phyloP scores from a whole-genome alignment of 2,888 invertebrate species.

The Pandemis heparana region DNA sequence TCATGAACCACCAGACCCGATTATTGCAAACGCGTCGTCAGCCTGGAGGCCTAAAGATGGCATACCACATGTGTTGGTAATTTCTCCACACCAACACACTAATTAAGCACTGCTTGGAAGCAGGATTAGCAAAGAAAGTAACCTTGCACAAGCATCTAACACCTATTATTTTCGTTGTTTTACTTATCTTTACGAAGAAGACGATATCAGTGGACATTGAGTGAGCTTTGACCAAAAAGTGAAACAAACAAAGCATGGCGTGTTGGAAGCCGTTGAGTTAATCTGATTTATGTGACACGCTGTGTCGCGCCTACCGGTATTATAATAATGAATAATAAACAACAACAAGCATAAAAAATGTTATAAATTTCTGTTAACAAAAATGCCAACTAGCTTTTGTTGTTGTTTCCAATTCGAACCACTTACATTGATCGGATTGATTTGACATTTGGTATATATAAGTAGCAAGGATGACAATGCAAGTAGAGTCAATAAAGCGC shows the following conservation, averaged over 20 bases:
- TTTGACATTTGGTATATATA: too few relatives aligned
- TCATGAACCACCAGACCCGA: too few relatives aligned
- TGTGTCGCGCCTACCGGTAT: neutral
- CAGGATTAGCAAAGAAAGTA: neutral
- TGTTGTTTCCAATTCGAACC: too few relatives aligned
- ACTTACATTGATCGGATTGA: too few relatives aligned
- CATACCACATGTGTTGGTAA: too few relatives aligned
- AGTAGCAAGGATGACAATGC: too few relatives aligned
- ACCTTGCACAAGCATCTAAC: neutral
- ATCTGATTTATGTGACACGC: slow-evolving; percentile 6
- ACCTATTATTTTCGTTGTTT: neutral
- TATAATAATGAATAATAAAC: neutral
- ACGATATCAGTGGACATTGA: neutral
- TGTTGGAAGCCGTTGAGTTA: slow-evolving; percentile 8
- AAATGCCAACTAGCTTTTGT: too few relatives aligned
- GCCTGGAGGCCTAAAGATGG: too few relatives aligned
- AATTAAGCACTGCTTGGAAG: neutral
- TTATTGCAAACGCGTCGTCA: too few relatives aligned
- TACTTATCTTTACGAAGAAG: neutral
- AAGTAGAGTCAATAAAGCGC: too few relatives aligned
- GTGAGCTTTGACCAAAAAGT: neutral
- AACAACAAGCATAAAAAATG: neutral
- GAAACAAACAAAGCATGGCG: neutral
- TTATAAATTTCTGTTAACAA: too few relatives aligned
- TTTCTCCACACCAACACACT: too few relatives aligned